Evolutionary conservation across 2,888 invertebrate species (phyloP), one percentile per base, ranked within the genome.

Genomic region (Tetrapedia diversipes): DNA sequence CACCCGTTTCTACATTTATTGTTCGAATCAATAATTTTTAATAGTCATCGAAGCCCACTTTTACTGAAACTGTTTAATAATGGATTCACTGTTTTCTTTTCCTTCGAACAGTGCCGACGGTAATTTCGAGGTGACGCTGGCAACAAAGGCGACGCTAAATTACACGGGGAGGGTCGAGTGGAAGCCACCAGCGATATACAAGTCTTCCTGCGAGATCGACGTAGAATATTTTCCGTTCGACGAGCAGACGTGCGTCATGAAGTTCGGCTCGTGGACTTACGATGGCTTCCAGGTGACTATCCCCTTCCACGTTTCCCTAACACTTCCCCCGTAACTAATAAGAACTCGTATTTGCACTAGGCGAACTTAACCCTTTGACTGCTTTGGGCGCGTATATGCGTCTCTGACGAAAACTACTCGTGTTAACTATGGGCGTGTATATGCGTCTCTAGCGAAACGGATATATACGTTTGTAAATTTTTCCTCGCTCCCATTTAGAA

Each of bases 141-240:
- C 96, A 80, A 96, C 96, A 71, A 96, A 96, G 91, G 96, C 96
- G 77, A 96, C 96, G 75, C 93, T 96, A 57, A 96, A 96, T 92
- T 95, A 94, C 91, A 95, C 96, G 63, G 97, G 97, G 71, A 94
- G 95, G 86, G 97, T 97, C 66, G 96, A 96, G 88, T 97, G 97
- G 97, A 96, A 97, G 89, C 98, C 98, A 69, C 98, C 98, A 45
- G 97, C 97, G 86, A 97, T 98, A 90, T 97, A 97, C 93, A 96
- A 97, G 93, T 97, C 97, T 92, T 96, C 96, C 89, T 96, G 96
- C 91, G 96, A 96, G 92, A 96, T 96, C 89, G 96, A 96, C 93
- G 96, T 96, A 79, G 96, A 96, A 92, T 96, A 96, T 92, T 96
- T 96, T 92, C 96, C 96, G 34, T 96, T 96, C 92, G 96, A 96